A percentile compares a stretch with the other conserved stretches of the same genome.
These are phyloP conservation scores for Monopterus albus DNA, from an alignment of 2,113 vertebrate species.

Conservation along the genomic window DNA sequence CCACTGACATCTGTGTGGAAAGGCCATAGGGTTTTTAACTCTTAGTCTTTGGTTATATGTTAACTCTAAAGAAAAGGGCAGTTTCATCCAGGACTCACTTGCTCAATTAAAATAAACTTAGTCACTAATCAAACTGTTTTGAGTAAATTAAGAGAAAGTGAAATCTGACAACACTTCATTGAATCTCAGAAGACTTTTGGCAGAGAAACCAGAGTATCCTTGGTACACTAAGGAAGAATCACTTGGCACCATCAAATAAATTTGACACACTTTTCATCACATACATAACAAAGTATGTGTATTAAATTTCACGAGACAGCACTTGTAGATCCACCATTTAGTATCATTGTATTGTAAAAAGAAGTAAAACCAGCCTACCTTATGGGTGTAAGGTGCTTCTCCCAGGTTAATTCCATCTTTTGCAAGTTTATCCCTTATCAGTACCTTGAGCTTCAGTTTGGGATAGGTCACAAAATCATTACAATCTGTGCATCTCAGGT, in stretches of 20 bases:
- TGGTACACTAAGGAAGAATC: conserved; percentile 6
- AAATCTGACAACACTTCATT: background rate
- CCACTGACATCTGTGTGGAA: conserved; percentile 3
- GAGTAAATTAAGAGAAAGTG: background rate
- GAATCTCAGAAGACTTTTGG: background rate
- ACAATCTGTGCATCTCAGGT: conserved; percentile 66
- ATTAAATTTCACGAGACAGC: conserved; percentile 42
- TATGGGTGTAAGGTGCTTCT: conserved; percentile 89
- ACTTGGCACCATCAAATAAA: conserved; percentile 56
- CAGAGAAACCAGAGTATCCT: conserved; percentile 5
- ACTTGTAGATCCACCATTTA: conserved; percentile 7
- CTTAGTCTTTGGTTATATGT: too few species aligned
- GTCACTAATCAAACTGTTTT: background rate
- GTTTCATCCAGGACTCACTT: background rate
- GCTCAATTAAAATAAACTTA: background rate
- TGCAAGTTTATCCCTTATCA: conserved; percentile 94
- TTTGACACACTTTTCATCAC: conserved; percentile 58
- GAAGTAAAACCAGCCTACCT: conserved; percentile 80
- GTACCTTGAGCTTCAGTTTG: conserved; percentile 92
- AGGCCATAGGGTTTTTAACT: too few species aligned
- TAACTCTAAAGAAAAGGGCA: too few species aligned
- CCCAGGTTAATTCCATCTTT: conserved; percentile 93
- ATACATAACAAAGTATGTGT: conserved; percentile 17
- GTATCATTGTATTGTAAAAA: background rate
- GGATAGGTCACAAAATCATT: conserved; percentile 88